phyloP scores from a whole-genome alignment of 1,140 invertebrate genomes.

The Bombus pyrosoma region DNA sequence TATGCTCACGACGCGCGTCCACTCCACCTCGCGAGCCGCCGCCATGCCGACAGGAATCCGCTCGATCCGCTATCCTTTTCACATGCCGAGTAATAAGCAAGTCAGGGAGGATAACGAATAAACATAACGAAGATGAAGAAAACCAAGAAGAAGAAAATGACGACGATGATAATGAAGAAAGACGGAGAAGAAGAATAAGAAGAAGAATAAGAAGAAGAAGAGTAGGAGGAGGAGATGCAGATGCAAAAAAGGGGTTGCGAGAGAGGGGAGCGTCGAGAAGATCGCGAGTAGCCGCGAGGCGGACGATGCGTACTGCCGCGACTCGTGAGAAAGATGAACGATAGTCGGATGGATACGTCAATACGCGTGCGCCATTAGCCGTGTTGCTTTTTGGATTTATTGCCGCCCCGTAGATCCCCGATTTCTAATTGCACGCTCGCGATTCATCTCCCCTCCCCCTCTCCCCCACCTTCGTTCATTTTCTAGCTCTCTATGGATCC shows the following conservation, averaged over 20 bases:
- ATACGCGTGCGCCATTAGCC: slow-evolving; percentile 70
- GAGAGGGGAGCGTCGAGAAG: neutral
- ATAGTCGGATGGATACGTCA: slow-evolving; percentile 74
- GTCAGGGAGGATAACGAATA: neutral
- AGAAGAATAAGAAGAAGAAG: neutral
- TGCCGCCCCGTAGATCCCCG: slow-evolving; percentile 64
- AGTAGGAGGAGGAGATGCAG: neutral
- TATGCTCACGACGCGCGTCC: slow-evolving; percentile 35
- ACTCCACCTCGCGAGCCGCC: neutral
- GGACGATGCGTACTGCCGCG: slow-evolving; percentile 52
- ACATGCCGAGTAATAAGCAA: neutral
- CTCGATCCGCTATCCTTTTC: neutral
- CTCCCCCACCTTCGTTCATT: neutral
- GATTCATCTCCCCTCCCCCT: neutral
- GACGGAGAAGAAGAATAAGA: neutral
- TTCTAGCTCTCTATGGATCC: neutral
- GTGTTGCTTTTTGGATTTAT: slow-evolving; percentile 70
- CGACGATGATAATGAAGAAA: neutral
- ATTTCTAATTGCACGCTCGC: slow-evolving; percentile 75
- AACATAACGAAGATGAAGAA: neutral
- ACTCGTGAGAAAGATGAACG: slow-evolving; percentile 77
- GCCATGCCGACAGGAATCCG: neutral
- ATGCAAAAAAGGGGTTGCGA: neutral
- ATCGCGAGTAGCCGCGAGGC: slow-evolving; percentile 62
- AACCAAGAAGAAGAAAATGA: neutral